phyloP scores from a whole-genome alignment of 2,113 vertebrate species.

The Serinus canaria region DNA sequence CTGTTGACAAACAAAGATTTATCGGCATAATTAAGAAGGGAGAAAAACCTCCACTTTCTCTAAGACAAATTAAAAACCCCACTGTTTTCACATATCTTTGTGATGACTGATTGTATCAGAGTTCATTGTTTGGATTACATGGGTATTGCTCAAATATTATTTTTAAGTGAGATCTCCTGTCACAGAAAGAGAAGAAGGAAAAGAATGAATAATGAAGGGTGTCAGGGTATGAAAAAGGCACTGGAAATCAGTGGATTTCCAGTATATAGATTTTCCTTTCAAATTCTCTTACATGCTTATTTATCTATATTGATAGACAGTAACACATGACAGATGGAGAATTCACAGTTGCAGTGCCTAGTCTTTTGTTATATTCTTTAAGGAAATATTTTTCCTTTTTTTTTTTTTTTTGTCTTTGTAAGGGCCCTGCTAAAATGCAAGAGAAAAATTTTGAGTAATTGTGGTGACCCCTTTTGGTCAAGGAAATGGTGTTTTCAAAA shows the following conservation, averaged over 20 bases:
- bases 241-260: background rate
- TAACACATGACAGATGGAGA: background rate
- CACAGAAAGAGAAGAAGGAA: background rate
- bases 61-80: background rate
- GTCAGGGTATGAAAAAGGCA: background rate
- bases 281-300: background rate
- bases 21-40: background rate
- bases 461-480: background rate
- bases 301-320: background rate
- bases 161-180: background rate
- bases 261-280: background rate
- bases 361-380: background rate
- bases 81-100: background rate
- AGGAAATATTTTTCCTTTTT: background rate
- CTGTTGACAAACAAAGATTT: background rate
- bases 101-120: background rate
- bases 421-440: background rate
- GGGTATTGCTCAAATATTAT: background rate
- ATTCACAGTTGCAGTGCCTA: background rate
- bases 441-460: background rate
- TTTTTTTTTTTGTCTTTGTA: background rate
- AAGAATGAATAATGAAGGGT: background rate
- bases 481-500: background rate
- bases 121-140: background rate
- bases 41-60: background rate